These are phyloP conservation scores for Melinopterus prodromus DNA, from an alignment of 2,888 invertebrate species.

Conservation along the genomic window DNA sequence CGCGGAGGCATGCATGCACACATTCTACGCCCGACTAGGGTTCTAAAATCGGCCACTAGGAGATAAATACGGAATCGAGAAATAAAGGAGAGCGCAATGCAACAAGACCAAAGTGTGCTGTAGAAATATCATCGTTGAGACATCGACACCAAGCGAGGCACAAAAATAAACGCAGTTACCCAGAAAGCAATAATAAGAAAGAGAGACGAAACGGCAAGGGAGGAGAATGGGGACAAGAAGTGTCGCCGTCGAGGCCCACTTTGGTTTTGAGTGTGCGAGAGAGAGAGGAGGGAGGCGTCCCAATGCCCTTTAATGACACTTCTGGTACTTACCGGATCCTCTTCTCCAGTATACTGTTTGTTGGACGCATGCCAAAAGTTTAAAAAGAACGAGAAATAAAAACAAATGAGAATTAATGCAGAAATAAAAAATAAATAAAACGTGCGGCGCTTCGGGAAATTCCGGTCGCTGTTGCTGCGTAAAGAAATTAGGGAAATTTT, in stretches of 20 bases:
- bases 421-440: conserved; percentile 31
- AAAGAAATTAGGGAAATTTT: background rate
- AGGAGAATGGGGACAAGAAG: background rate
- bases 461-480: background rate
- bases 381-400: conserved; percentile 61
- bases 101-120: background rate
- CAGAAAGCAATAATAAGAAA: background rate
- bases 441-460: background rate
- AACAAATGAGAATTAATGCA: conserved; percentile 47
- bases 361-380: conserved; percentile 63
- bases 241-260: no score
- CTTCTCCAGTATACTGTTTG: conserved; percentile 82
- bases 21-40: background rate
- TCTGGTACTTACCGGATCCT: conserved; percentile 76
- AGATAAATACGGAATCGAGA: background rate
- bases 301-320: conserved; percentile 16
- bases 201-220: conserved; percentile 5
- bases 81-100: conserved; percentile 4
- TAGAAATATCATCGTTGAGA: background rate
- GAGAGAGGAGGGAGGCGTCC: conserved; percentile 9
- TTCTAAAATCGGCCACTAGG: background rate
- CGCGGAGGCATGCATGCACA: background rate
- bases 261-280: background rate
- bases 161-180: conserved; percentile 5
- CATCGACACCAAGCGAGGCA: background rate